Base-by-base conservation (phyloP, 1,140 invertebrate genomes). In the Temnothorax nylanderi region DNA sequence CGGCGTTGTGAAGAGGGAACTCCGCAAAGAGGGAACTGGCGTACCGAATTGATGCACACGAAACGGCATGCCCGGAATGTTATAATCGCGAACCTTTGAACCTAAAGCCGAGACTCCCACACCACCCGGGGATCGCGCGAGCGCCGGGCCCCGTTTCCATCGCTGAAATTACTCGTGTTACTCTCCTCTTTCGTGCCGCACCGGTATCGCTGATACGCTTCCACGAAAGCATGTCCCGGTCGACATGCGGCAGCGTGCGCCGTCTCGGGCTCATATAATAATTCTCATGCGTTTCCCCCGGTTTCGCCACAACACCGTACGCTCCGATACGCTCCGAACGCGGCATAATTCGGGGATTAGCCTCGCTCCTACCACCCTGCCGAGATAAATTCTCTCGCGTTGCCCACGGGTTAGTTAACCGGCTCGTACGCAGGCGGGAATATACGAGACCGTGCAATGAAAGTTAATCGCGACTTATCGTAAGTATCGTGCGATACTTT, bases 31-130 rank as follows among this genome's bases (percentile, higher is more conserved):
- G 93, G 92, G 89, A 94, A 95, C 94, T 95, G 94, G 94, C 94
- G 94, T 95, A 95, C 94, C 94, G 94, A 95, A 95, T 95, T 95
- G 94, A 94, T 95, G 94, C 94, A 95, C 94, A 94, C 94, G 94
- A 95, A 95, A 94, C 93, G 93, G 94, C 94, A 94, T 94, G 92
- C 94, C 94, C 94, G 94, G 94, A 95, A 95, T 95, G 94, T 95
- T 95, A 95, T 95, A 95, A 95, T 95, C 94, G 94, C 93, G 90
- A 94, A 95, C 94, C 94, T 95, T 95, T 95, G 94, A 95, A 95
- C 94, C 92, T 90, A 91, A 93, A 93, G 89, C 67, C 77, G 87
- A 94, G 91, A 95, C 94, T 95, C 94, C 94, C 94, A 95, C 94
- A 95, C 94, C 94, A 90, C 84, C 90, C 93, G 88, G 89, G 58